Percentiles rank a stretch among this genome's conserved stretches.
Evolutionary conservation across 2,888 invertebrate genomes (phyloP).

Genomic region (Cyclophora albipunctata): DNA sequence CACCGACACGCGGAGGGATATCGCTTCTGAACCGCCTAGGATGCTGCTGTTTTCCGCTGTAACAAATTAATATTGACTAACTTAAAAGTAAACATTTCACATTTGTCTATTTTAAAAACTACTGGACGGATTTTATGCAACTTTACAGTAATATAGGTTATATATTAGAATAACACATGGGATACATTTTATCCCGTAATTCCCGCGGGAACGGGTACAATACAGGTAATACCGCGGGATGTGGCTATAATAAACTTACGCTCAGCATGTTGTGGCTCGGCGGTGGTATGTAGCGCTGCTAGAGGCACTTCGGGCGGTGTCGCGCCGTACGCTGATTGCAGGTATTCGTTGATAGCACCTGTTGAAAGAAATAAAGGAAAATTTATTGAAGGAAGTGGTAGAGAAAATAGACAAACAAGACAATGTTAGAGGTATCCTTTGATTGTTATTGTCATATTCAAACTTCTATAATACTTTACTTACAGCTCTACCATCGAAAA

Average conservation of each 20-base stretch:
- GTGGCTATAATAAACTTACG: conserved; percentile 24
- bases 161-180: too few relatives aligned
- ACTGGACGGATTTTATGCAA: too few relatives aligned
- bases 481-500: too few relatives aligned
- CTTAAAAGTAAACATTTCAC: background rate
- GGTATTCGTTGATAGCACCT: conserved; percentile 68
- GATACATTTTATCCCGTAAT: too few relatives aligned
- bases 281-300: conserved; percentile 29
- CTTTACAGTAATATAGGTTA: too few relatives aligned
- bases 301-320: conserved; percentile 49
- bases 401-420: too few relatives aligned
- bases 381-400: too few relatives aligned
- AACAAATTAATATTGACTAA: background rate
- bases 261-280: conserved; percentile 43
- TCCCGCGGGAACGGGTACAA: too few relatives aligned
- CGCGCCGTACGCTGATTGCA: conserved; percentile 63
- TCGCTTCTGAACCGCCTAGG: conserved; percentile 31
- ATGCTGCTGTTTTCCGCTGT: conserved; percentile 28
- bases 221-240: too few relatives aligned
- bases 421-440: too few relatives aligned
- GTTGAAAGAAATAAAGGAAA: background rate
- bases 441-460: too few relatives aligned
- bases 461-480: too few relatives aligned
- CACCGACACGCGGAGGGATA: conserved; percentile 49
- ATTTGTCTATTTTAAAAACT: background rate